Conservation (phyloP, 2,113 vertebrate species). For the Ahaetulla prasina region DNA sequence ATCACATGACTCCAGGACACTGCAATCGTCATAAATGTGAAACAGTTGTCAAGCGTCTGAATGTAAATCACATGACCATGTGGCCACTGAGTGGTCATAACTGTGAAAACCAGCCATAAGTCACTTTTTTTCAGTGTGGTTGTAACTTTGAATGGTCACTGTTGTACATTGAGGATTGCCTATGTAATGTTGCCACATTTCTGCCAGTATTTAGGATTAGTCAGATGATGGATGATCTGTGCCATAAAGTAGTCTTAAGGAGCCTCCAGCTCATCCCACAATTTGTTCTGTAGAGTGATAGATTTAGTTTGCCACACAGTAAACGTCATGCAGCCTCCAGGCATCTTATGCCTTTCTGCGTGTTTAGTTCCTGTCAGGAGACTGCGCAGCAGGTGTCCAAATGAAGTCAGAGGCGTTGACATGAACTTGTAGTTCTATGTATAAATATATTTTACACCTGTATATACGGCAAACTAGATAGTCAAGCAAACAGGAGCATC, state of each 20-base stretch:
- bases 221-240: background rate
- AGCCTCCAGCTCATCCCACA: background rate
- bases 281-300: background rate
- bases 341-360: background rate
- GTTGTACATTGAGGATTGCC: no score
- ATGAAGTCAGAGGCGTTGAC: background rate
- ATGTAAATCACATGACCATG: no score
- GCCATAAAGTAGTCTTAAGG: background rate
- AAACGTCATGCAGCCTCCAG: background rate
- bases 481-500: background rate
- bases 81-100: no score
- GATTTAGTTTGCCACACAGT: background rate
- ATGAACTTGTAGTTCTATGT: background rate
- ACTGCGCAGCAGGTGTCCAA: background rate
- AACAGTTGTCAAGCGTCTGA: no score
- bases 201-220: background rate
- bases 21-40: no score
- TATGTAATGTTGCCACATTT: background rate
- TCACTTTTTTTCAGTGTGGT: no score
- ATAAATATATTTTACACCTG: background rate
- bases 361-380: background rate
- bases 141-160: no score
- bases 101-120: no score
- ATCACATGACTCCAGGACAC: no score
- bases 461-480: background rate